phyloP scores from a whole-genome alignment of 2,888 invertebrate genomes.

The Ferrisia virgata region DNA sequence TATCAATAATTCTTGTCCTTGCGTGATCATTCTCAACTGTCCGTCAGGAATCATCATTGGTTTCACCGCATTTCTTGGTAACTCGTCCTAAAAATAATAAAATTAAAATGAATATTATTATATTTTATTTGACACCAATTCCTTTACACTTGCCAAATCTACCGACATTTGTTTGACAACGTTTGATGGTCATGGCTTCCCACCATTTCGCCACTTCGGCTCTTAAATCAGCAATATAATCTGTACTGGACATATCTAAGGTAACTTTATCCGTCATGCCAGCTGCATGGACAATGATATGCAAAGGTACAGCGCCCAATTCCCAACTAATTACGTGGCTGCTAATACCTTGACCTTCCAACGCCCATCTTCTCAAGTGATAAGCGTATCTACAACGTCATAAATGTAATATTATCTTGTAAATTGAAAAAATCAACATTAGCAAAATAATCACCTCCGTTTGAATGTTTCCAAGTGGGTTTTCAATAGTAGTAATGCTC shows the following conservation, averaged over 20 bases:
- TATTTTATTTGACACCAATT: neutral
- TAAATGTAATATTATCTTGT: neutral
- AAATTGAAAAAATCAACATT: neutral
- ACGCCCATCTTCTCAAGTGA: slow-evolving; percentile 82
- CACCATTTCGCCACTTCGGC: slow-evolving; percentile 97
- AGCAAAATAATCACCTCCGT: slow-evolving; percentile 58
- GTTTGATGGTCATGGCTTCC: slow-evolving; percentile 59
- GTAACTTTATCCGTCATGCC: slow-evolving; percentile 81
- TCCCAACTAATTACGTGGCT: slow-evolving; percentile 66
- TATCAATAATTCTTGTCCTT: slow-evolving; percentile 87
- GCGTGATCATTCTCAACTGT: slow-evolving; percentile 86
- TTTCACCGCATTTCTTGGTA: slow-evolving; percentile 49
- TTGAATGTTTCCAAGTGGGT: slow-evolving; percentile 92
- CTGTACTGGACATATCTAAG: slow-evolving; percentile 76
- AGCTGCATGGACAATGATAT: slow-evolving; percentile 82
- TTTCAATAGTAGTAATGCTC: slow-evolving; percentile 80
- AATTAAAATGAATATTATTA: neutral
- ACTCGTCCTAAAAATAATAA: slow-evolving; percentile 51
- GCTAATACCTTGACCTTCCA: slow-evolving; percentile 75
- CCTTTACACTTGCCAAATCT: neutral
- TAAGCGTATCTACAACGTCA: slow-evolving; percentile 68
- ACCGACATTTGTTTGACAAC: slow-evolving; percentile 49
- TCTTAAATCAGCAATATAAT: slow-evolving; percentile 84
- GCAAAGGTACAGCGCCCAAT: slow-evolving; percentile 63
- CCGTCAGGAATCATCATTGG: slow-evolving; percentile 49